Evolutionary conservation across 1,140 invertebrate genomes (phyloP).

Genomic region (Papilio helenus): DNA sequence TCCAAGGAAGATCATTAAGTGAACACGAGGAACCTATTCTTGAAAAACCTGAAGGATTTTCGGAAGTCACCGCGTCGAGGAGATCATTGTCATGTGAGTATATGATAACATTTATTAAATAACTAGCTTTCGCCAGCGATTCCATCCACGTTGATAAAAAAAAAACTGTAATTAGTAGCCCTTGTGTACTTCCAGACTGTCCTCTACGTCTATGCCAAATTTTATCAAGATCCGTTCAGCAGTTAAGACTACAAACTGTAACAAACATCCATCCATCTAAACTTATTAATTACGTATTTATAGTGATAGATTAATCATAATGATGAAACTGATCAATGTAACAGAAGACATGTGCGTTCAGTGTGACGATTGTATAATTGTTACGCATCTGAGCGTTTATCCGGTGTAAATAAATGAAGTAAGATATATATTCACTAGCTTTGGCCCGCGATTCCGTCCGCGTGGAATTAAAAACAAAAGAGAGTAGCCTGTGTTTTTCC

Average conservation of each 20-base stretch:
- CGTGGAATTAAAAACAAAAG: no score
- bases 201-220: no score
- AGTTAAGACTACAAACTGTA: no score
- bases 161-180: no score
- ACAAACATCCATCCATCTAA: no score
- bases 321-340: constrained; percentile 8
- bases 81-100: constrained; percentile 76
- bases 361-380: neutral
- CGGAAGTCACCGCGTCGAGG: constrained; percentile 60
- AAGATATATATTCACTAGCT: neutral
- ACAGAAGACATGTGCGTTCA: neutral
- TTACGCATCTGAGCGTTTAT: neutral
- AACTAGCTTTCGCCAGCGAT: no score
- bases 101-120: neutral
- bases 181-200: no score
- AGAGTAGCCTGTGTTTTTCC: no score
- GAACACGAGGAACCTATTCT: constrained; percentile 56
- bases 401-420: neutral
- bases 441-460: no score
- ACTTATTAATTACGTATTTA: no score
- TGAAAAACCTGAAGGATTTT: constrained; percentile 63
- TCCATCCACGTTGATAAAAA: no score
- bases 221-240: no score
- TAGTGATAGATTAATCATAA: neutral
- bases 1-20: constrained; percentile 67